Conservation (phyloP, 64 coral and sea anemone species). For the Actinia tenebrosa region DNA sequence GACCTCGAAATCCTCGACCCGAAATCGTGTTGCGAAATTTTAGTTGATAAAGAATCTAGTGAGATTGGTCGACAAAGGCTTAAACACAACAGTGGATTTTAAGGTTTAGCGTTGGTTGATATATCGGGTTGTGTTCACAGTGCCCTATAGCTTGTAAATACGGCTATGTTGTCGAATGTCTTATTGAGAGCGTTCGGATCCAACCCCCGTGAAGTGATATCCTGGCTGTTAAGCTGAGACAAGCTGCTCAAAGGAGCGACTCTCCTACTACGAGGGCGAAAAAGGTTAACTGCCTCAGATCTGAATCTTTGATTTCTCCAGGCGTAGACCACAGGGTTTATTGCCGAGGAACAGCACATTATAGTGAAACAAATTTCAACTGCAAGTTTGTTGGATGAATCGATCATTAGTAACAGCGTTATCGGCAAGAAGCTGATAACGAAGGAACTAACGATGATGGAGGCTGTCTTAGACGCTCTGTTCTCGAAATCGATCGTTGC, state of each 20-base stretch:
- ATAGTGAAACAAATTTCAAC: slow-evolving; percentile 11
- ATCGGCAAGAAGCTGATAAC: slow-evolving; percentile 15
- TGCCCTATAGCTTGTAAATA: too few species aligned
- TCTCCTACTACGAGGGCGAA: neutral
- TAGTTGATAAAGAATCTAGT: too few species aligned
- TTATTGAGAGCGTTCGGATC: neutral
- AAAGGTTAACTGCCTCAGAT: neutral
- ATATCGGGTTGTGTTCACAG: too few species aligned
- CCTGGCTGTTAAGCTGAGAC: neutral
- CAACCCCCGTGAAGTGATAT: neutral
- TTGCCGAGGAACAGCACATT: slow-evolving; percentile 10
- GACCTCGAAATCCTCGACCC: too few species aligned
- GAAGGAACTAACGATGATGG: slow-evolving; percentile 3
- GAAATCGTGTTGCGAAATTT: too few species aligned
- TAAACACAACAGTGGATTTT: too few species aligned
- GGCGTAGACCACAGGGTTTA: slow-evolving; percentile 12
- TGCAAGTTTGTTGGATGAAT: slow-evolving; percentile 6
- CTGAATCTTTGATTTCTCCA: slow-evolving; percentile 11
- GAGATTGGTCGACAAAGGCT: too few species aligned
- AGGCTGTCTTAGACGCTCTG: neutral
- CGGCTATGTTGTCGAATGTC: neutral
- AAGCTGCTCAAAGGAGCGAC: neutral
- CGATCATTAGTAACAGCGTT: slow-evolving; percentile 6
- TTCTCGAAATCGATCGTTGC: neutral
- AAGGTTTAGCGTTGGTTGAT: too few species aligned